These are phyloP conservation scores for Trachemys scripta DNA, from an alignment of 2,113 vertebrate genomes.

Conservation along the genomic window DNA sequence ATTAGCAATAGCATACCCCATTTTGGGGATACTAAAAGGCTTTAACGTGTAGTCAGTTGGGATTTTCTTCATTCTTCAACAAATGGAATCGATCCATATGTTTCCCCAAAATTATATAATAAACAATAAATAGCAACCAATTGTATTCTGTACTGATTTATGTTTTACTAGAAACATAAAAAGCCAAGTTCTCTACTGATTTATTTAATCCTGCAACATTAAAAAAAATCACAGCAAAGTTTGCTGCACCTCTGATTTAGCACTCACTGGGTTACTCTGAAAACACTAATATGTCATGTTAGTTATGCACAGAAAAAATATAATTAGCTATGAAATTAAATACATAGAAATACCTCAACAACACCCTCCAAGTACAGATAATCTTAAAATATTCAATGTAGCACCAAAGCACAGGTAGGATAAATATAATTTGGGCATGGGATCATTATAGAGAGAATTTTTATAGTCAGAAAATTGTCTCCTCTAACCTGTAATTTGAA, in stretches of 20 bases:
- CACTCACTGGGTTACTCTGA: background rate
- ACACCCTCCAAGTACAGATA: background rate
- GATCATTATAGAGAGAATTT: background rate
- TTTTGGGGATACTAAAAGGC: background rate
- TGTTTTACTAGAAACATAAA: background rate
- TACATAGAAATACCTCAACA: background rate
- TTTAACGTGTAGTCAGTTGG: background rate
- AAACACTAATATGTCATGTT: background rate
- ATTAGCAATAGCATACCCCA: background rate
- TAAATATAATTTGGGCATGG: slow-evolving; percentile 28
- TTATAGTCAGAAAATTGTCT: background rate
- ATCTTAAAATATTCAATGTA: background rate
- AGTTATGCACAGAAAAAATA: background rate
- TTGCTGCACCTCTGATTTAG: background rate
- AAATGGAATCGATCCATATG: background rate
- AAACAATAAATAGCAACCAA: background rate
- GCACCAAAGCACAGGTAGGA: background rate
- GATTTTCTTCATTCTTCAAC: slow-evolving; percentile 2
- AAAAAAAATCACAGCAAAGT: background rate
- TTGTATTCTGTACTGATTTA: background rate
- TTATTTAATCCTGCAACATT: background rate
- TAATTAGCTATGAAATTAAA: background rate
- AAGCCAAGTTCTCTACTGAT: background rate
- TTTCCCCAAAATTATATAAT: background rate
- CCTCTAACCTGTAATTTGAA: background rate